Evolutionary conservation across 2,888 invertebrate genomes (phyloP).

Genomic region (Parnassius apollo): DNA sequence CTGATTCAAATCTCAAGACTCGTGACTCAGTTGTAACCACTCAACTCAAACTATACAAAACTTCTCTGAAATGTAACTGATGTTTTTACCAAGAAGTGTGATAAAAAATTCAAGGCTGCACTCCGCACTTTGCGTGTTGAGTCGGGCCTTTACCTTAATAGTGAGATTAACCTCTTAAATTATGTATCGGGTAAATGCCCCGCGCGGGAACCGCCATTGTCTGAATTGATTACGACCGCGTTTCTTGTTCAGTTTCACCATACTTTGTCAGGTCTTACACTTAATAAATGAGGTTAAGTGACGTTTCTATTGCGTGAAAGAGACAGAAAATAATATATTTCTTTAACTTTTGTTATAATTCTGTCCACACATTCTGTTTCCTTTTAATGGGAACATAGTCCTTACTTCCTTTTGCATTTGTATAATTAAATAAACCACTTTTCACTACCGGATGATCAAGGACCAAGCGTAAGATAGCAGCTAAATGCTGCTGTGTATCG

Average conservation of each 20-base stretch:
- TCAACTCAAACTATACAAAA: too few relatives aligned
- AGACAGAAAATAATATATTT: background rate
- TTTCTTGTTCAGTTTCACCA: constrained; percentile 12
- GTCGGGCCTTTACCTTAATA: constrained; percentile 12
- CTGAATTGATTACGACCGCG: constrained; percentile 32
- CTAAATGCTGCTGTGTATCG: too few relatives aligned
- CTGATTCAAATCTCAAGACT: too few relatives aligned
- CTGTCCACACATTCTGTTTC: too few relatives aligned
- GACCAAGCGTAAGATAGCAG: too few relatives aligned
- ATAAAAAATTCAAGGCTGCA: constrained; percentile 7
- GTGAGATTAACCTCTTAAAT: constrained; percentile 16
- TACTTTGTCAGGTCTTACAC: constrained; percentile 9
- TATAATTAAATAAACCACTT: too few relatives aligned
- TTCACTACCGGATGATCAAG: too few relatives aligned
- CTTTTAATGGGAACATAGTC: too few relatives aligned
- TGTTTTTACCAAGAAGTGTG: background rate
- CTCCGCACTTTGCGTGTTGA: background rate
- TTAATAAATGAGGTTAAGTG: constrained; percentile 7
- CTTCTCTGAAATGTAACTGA: background rate
- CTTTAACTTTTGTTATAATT: too few relatives aligned
- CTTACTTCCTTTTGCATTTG: too few relatives aligned
- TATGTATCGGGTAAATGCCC: constrained; percentile 22
- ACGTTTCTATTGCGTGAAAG: background rate
- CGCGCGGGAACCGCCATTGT: constrained; percentile 35
- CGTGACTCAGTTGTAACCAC: too few relatives aligned